Evolutionary conservation across 2,797 vertebrate species (phyloP).

Genomic region (Pangasius djambal): DNA sequence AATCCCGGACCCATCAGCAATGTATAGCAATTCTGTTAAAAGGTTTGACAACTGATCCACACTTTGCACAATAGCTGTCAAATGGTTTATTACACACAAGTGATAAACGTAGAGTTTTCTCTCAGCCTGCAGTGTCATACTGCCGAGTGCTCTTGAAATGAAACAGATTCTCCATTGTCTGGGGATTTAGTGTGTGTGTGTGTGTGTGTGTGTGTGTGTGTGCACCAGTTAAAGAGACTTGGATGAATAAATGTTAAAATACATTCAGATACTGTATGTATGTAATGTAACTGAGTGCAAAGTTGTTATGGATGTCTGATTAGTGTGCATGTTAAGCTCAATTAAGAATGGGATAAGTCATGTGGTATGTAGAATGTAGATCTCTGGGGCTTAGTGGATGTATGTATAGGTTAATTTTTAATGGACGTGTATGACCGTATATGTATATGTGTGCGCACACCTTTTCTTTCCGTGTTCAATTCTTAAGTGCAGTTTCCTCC

Average conservation of each 20-base stretch:
- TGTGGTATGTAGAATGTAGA: constrained; percentile 52
- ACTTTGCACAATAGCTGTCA: constrained; percentile 56
- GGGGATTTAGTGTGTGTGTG: constrained; percentile 29
- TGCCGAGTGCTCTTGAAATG: constrained; percentile 40
- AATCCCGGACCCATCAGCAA: constrained; percentile 37
- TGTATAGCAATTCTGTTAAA: constrained; percentile 30
- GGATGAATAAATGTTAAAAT: constrained; percentile 39
- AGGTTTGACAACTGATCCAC: constrained; percentile 46
- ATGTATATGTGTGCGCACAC: constrained; percentile 40
- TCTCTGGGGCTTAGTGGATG: constrained; percentile 47
- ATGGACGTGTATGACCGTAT: constrained; percentile 54
- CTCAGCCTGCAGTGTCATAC: constrained; percentile 39
- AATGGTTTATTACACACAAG: constrained; percentile 44
- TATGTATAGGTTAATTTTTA: constrained; percentile 46
- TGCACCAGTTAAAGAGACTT: constrained; percentile 7
- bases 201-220: neutral
- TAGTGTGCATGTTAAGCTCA: constrained; percentile 52
- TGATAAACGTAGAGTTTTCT: constrained; percentile 40
- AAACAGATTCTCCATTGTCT: constrained; percentile 40
- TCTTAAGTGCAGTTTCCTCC: constrained; percentile 55
- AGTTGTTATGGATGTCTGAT: constrained; percentile 45
- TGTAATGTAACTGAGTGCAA: constrained; percentile 42
- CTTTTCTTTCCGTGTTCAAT: constrained; percentile 44
- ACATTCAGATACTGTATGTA: constrained; percentile 24
- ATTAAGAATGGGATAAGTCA: constrained; percentile 35